Evolutionary conservation across 2,113 vertebrate species (phyloP).

Genomic region (Pteruthius melanotis): DNA sequence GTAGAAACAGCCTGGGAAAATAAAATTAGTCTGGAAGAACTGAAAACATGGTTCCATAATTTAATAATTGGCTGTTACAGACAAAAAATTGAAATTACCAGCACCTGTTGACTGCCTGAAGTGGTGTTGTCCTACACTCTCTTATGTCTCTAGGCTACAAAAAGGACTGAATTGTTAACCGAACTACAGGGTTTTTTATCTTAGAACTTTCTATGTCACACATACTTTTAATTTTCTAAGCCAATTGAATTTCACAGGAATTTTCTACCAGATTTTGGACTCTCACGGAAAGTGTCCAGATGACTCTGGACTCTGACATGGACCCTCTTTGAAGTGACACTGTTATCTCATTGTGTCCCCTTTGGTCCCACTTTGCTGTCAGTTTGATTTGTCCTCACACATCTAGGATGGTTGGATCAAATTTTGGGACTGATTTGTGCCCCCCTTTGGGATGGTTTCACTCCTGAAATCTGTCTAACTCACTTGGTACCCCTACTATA

Average conservation of each 20-base stretch:
- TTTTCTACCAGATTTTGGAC: neutral
- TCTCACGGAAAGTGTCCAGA: rapidly evolving
- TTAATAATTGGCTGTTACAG: neutral
- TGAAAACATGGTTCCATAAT: neutral
- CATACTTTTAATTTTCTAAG: neutral
- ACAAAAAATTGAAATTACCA: neutral
- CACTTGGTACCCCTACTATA: rapidly evolving
- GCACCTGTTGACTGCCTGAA: neutral
- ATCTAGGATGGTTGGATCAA: neutral
- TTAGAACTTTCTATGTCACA: neutral
- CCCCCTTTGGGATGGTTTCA: neutral
- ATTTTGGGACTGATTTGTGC: neutral
- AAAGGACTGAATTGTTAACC: neutral
- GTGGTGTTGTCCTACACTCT: neutral
- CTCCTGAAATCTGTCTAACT: neutral
- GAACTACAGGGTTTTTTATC: neutral
- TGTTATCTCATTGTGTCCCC: neutral
- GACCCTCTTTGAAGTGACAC: neutral
- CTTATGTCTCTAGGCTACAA: neutral
- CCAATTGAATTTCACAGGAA: neutral
- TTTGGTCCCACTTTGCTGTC: neutral
- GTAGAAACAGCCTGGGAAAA: neutral
- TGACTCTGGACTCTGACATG: neutral
- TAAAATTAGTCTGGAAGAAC: neutral
- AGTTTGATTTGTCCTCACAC: neutral